Conservation (phyloP, 2,113 vertebrate species). For the Vimba vimba region DNA sequence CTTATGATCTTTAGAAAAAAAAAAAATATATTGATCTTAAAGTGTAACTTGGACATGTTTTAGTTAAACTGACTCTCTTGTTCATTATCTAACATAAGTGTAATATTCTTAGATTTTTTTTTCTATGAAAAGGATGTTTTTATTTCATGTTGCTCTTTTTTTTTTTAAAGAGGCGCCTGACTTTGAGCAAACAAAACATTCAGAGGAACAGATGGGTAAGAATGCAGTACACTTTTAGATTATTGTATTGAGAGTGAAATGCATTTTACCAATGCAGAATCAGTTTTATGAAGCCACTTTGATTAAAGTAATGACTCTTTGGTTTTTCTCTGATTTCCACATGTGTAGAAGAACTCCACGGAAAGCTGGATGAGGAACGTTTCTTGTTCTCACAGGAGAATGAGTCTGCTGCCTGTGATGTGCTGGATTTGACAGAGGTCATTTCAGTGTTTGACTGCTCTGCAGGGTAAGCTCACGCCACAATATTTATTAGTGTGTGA, state of each 20-base stretch:
- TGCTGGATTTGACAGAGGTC: conserved; percentile 76
- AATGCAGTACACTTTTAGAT: neutral
- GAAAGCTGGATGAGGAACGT: conserved; percentile 78
- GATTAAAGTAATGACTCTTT: neutral
- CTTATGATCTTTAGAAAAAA: too few relatives aligned
- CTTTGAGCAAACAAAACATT: conserved; percentile 14
- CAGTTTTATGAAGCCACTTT: neutral
- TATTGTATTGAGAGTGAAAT: neutral
- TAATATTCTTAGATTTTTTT: neutral
- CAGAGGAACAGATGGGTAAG: conserved; percentile 38
- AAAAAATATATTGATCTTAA: too few relatives aligned
- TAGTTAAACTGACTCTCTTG: neutral
- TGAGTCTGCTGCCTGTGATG: conserved; percentile 75
- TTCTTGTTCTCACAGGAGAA: conserved; percentile 79
- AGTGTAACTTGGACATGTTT: neutral
- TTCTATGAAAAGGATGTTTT: neutral
- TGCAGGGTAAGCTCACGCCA: conserved; percentile 40
- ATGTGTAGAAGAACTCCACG: conserved; percentile 76
- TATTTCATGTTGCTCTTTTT: conserved; percentile 14
- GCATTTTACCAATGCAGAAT: too few relatives aligned
- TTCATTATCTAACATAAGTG: neutral
- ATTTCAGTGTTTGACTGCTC: conserved; percentile 68
- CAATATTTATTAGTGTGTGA: neutral
- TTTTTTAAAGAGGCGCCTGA: conserved; percentile 46
- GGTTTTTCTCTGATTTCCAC: conserved; percentile 47